Evolutionary conservation across 2,113 vertebrate species (phyloP).

Genomic region (Cyanoderma ruficeps): DNA sequence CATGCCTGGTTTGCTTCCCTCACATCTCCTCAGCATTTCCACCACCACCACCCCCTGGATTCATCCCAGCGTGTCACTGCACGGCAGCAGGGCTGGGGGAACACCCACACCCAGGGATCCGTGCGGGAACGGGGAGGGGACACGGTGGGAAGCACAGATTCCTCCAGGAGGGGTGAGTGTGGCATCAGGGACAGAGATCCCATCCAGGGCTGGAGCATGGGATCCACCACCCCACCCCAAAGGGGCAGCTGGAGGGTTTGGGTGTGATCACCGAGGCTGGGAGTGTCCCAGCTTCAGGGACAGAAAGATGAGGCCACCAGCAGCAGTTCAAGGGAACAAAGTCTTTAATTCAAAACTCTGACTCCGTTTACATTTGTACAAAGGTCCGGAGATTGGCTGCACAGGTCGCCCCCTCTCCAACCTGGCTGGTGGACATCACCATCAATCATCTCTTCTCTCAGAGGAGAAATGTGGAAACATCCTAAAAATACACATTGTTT

Average conservation of each 20-base stretch:
- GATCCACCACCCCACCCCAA: not conserved
- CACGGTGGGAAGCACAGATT: not conserved
- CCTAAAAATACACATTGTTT: too few species aligned
- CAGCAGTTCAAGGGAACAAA: too few species aligned
- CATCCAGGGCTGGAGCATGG: not conserved
- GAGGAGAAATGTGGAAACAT: too few species aligned
- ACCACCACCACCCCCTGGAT: not conserved
- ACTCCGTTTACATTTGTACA: too few species aligned
- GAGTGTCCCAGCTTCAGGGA: too few species aligned
- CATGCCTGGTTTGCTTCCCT: not conserved
- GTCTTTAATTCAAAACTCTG: too few species aligned
- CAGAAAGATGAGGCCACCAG: too few species aligned
- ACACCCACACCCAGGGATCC: not conserved
- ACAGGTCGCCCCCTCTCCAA: too few species aligned
- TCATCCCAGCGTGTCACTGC: not conserved
- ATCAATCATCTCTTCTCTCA: too few species aligned
- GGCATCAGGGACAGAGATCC: rapidly evolving
- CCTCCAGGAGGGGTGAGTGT: rapidly evolving
- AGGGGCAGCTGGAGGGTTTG: not conserved
- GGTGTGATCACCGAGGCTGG: too few species aligned
- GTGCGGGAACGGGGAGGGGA: not conserved
- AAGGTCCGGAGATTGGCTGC: too few species aligned
- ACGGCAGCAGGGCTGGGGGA: not conserved
- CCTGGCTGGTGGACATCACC: too few species aligned
- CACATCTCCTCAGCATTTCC: not conserved